Percentiles rank a stretch among this genome's conserved stretches.
These are phyloP conservation scores for Sepioteuthis lessoniana DNA, from an alignment of 2,888 invertebrate genomes.

Conservation along the genomic window DNA sequence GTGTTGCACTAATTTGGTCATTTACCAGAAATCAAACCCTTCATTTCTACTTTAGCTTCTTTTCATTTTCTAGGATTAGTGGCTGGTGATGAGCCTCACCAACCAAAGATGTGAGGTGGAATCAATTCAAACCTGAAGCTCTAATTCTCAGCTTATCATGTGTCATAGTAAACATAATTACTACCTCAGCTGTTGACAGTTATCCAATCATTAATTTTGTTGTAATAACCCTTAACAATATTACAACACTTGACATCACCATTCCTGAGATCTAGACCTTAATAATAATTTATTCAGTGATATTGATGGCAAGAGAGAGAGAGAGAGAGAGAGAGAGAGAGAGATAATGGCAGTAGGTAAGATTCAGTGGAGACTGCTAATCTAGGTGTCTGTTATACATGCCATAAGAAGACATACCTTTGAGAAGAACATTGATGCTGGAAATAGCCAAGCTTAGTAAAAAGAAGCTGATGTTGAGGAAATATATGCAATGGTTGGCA, in stretches of 20 bases:
- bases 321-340: background rate
- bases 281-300: background rate
- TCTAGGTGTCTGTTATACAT: background rate
- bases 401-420: background rate
- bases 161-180: background rate
- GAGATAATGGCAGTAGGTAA: background rate
- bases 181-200: background rate
- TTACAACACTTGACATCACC: background rate
- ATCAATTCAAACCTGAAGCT: background rate
- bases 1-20: background rate
- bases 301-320: too few relatives aligned
- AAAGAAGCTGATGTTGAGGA: background rate
- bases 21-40: too few relatives aligned
- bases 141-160: background rate
- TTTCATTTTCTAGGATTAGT: background rate
- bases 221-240: background rate
- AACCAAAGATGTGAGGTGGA: background rate
- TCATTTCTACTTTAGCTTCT: too few relatives aligned
- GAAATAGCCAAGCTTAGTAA: background rate
- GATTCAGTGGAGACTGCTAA: background rate
- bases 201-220: background rate
- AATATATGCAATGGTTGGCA: background rate
- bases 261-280: background rate
- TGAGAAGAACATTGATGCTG: background rate
- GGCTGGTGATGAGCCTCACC: background rate